Base-by-base conservation (phyloP, 35 echinoderm and acorn worm species). In the Diadema setosum region DNA sequence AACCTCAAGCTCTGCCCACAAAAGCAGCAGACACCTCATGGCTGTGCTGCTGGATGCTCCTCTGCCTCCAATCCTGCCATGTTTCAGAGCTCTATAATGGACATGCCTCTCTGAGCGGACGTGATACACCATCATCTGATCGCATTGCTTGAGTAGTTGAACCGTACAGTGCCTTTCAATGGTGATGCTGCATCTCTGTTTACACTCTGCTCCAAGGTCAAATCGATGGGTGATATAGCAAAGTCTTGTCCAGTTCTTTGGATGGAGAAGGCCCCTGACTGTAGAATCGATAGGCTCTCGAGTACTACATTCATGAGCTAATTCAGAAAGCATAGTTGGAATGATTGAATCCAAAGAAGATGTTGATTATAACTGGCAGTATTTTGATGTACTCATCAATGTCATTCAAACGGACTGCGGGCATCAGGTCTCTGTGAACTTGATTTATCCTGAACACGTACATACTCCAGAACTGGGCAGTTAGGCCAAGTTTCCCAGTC, bases 121-220 rank as follows among this genome's bases (percentile, higher is more conserved):
- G 81, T 58, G 23, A 83, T 31, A 20, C 46, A 58, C 81, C 81
- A 83, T 3, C 80, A 12, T 30, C 42, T 44, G 42, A 49, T 82
- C 4, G 80, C 80, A 50, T 83, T 83, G 6, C 57, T 58, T 31
- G 81, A 83, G 57, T 83, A 56, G 34, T 35, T 21, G 40, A 84
- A 84, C 36, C 46, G 46, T 15, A 59, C 81, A 30, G 69, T 85
- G 18, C 70, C 70, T 29, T 5, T 76, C 70, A 76, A 37, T 76
- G 33, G 32, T 60, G 94, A 97, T 36, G 94, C 86, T 74, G 94
- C 90, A 80, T 96, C 89, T 57, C 81, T 78, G 25, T 96, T 96
- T 1, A 92, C 86, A 9, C 74, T 92, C 42, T 96, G 81, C 70
- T 96, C 89, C 9, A 96, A 33, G 23, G 89, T 82, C 81, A 92